Evolutionary conservation across 2,888 invertebrate genomes (phyloP).

Genomic region (Rhingia campestris): DNA sequence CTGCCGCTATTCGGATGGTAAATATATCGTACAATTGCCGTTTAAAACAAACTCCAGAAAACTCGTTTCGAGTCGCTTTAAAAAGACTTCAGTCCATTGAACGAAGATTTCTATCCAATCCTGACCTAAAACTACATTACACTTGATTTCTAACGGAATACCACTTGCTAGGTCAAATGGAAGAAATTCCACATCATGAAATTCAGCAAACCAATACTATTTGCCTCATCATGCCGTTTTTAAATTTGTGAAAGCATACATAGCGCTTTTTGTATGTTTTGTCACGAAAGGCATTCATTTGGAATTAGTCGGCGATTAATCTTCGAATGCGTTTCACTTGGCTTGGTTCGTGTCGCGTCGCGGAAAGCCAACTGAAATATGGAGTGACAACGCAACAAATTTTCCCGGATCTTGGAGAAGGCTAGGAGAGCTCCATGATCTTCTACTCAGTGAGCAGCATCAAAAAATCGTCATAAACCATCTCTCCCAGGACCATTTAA

Average conservation of each 20-base stretch:
- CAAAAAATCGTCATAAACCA: no score
- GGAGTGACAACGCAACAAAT: constrained; percentile 27
- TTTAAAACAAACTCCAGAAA: background rate
- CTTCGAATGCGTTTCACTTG: constrained; percentile 17
- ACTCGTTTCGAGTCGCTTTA: constrained; percentile 5
- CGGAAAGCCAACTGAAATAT: constrained; percentile 40
- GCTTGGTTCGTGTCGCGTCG: constrained; percentile 26
- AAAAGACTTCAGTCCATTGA: constrained; percentile 22
- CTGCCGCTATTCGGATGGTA: constrained; percentile 10
- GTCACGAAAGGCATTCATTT: constrained; percentile 51
- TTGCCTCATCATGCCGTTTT: constrained; percentile 58
- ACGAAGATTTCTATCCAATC: constrained; percentile 5
- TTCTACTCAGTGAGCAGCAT: constrained; percentile 17
- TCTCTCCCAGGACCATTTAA: no score
- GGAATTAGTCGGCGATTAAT: constrained; percentile 37
- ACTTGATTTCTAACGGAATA: constrained; percentile 35
- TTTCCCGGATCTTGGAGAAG: constrained; percentile 18
- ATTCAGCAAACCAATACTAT: constrained; percentile 25
- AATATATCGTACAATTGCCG: constrained; percentile 23
- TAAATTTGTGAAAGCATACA: constrained; percentile 37
- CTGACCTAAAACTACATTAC: constrained; percentile 12
- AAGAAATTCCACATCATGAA: constrained; percentile 29
- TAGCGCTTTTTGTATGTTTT: constrained; percentile 48
- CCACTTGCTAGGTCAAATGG: constrained; percentile 35
- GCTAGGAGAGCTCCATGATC: no score